Percentiles rank a stretch among this genome's conserved stretches.
Evolutionary conservation across 1,140 invertebrate genomes (phyloP).

Genomic region (Drosophila grimshawi): DNA sequence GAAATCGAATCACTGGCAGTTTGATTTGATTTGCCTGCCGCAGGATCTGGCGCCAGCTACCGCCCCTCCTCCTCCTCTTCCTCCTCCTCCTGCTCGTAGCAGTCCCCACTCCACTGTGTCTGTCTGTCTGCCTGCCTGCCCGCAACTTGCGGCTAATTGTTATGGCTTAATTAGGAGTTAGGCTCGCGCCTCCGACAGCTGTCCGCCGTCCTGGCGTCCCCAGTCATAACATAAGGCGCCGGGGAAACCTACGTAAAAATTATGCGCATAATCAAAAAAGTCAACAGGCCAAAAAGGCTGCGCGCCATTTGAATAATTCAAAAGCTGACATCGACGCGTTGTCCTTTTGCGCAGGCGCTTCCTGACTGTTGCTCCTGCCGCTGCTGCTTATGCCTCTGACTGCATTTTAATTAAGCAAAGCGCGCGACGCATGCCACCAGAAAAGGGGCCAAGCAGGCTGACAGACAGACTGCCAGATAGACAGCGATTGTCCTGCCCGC

Average conservation of each 20-base stretch:
- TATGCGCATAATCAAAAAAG: constrained; percentile 82
- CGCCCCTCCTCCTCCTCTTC: too few species aligned
- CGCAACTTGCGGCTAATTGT: constrained; percentile 57
- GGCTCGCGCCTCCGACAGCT: constrained; percentile 25
- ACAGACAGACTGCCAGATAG: constrained; percentile 10
- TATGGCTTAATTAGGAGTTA: constrained; percentile 76
- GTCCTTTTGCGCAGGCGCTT: constrained; percentile 80
- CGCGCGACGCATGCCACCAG: constrained; percentile 69
- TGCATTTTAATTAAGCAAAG: constrained; percentile 79
- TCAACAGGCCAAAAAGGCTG: constrained; percentile 75
- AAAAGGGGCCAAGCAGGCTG: constrained; percentile 29
- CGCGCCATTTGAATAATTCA: constrained; percentile 80
- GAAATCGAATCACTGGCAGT: constrained; percentile 76
- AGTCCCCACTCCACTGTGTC: not conserved
- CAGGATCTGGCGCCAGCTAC: not conserved
- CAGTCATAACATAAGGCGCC: constrained; percentile 56
- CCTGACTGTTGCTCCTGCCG: constrained; percentile 12
- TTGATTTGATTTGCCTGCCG: constrained; percentile 65
- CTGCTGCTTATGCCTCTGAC: constrained; percentile 23
- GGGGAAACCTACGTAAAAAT: constrained; percentile 47
- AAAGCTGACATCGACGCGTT: constrained; percentile 63
- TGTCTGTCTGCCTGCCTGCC: constrained; percentile 12
- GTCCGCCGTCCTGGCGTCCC: not conserved
- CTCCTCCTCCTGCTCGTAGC: too few species aligned
- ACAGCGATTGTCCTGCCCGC: constrained; percentile 23